These are phyloP conservation scores for Flexamia atlantica DNA, from an alignment of 2,888 invertebrate genomes.

Conservation along the genomic window DNA sequence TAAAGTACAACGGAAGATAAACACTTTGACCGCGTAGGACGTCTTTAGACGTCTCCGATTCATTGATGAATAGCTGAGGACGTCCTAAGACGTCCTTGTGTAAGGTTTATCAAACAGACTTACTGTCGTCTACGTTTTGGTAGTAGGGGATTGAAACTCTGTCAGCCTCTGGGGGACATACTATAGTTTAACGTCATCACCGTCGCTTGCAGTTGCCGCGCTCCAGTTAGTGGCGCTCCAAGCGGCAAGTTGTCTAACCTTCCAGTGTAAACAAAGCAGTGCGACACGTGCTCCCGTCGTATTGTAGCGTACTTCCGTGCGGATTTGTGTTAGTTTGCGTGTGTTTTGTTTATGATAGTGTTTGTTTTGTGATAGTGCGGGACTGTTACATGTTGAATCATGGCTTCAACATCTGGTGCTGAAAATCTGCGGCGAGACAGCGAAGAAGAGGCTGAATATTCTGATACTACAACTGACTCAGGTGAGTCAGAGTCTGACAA, in stretches of 20 bases:
- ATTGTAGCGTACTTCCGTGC: too few species aligned
- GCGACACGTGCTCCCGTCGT: not conserved
- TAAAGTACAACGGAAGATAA: too few species aligned
- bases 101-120: too few species aligned
- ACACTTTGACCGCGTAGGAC: too few species aligned
- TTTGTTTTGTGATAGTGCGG: not conserved
- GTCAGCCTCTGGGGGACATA: too few species aligned
- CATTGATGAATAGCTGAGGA: too few species aligned
- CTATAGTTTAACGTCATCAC: too few species aligned
- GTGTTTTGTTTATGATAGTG: not conserved
- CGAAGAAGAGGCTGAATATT: slow-evolving; percentile 13
- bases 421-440: not conserved
- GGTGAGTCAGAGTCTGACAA: slow-evolving; percentile 51
- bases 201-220: not conserved
- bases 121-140: too few species aligned
- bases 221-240: not conserved
- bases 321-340: slow-evolving; percentile 19
- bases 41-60: too few species aligned
- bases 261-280: slow-evolving; percentile 22
- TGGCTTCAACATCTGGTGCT: not conserved
- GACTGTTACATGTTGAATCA: not conserved
- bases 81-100: too few species aligned
- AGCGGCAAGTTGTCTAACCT: not conserved
- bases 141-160: too few species aligned
- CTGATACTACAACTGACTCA: slow-evolving; percentile 39